A percentile compares a stretch with the other conserved stretches of the same genome.
Evolutionary conservation across 2,888 invertebrate species (phyloP).

Genomic region (Andrena bicolor): DNA sequence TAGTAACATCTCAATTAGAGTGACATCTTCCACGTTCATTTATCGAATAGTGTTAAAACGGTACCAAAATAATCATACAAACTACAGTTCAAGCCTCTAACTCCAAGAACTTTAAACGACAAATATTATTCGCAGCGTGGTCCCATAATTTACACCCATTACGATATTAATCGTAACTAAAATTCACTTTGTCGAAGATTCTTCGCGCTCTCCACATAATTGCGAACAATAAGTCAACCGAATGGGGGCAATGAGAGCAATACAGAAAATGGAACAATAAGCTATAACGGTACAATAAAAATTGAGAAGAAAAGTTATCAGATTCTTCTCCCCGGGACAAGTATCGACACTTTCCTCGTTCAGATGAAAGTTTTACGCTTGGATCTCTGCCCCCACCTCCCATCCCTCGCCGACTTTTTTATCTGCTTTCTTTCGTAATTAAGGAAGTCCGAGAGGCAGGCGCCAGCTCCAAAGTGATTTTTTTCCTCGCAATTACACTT

Average conservation of each 20-base stretch:
- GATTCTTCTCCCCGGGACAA: slow-evolving; percentile 47
- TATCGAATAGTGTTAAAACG: too few relatives aligned
- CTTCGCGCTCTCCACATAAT: slow-evolving; percentile 1
- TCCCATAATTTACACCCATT: not conserved
- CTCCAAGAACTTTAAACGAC: too few relatives aligned
- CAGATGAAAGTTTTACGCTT: slow-evolving; percentile 61
- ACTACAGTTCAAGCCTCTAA: too few relatives aligned
- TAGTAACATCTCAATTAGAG: not conserved
- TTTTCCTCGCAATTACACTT: slow-evolving; percentile 51
- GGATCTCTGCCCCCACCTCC: slow-evolving; percentile 14
- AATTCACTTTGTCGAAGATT: not conserved
- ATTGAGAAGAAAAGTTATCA: slow-evolving; percentile 58
- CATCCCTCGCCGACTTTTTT: slow-evolving; percentile 51
- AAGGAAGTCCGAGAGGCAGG: slow-evolving; percentile 64
- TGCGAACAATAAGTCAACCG: slow-evolving; percentile 19
- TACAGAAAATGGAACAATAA: slow-evolving; percentile 61
- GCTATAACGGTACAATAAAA: slow-evolving; percentile 52
- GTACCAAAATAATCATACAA: too few relatives aligned
- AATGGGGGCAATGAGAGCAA: slow-evolving; percentile 16
- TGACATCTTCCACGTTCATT: too few relatives aligned
- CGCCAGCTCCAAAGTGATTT: slow-evolving; percentile 51
- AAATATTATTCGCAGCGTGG: too few relatives aligned
- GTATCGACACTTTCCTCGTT: slow-evolving; percentile 66
- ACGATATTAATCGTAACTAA: slow-evolving; percentile 3
- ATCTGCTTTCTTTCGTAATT: slow-evolving; percentile 69